These are phyloP conservation scores for Calliopsis andreniformis DNA, from an alignment of 1,140 invertebrate genomes.

Conservation along the genomic window DNA sequence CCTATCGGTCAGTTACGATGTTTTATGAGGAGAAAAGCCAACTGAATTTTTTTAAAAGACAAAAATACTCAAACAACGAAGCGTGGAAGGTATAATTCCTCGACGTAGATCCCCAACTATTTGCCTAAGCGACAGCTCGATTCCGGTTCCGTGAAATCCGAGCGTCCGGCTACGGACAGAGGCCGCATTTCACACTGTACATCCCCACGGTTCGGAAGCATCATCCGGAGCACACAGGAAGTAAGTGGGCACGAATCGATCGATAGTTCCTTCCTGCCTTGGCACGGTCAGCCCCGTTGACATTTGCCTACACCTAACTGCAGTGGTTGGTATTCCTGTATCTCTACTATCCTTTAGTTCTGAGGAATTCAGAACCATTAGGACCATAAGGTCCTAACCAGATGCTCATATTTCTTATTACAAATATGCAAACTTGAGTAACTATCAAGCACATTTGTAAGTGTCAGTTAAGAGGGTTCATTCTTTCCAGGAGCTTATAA, in stretches of 20 bases:
- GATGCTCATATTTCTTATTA: no score
- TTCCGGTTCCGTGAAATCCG: slow-evolving; percentile 50
- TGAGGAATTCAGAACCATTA: slow-evolving; percentile 1
- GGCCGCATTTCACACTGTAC: slow-evolving; percentile 43
- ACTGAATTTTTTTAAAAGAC: no score
- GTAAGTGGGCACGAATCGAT: slow-evolving; percentile 49
- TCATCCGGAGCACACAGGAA: slow-evolving; percentile 39
- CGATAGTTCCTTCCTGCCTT: slow-evolving; percentile 47
- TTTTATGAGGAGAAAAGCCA: no score
- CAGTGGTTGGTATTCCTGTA: slow-evolving; percentile 24
- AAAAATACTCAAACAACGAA: no score
- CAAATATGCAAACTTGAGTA: no score
- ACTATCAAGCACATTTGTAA: no score
- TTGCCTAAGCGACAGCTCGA: slow-evolving; percentile 53
- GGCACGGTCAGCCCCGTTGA: slow-evolving; percentile 22
- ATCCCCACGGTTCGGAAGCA: slow-evolving; percentile 40
- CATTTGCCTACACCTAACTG: slow-evolving; percentile 26
- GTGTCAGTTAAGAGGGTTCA: no score
- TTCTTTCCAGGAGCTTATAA: no score
- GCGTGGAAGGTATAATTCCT: background rate
- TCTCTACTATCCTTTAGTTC: slow-evolving; percentile 33
- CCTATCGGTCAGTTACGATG: no score
- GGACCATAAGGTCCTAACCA: background rate
- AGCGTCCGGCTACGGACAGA: slow-evolving; percentile 12
- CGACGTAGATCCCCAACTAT: slow-evolving; percentile 23